These are phyloP conservation scores for Glomeris maerens DNA, from an alignment of 1,140 invertebrate species.

Conservation along the genomic window DNA sequence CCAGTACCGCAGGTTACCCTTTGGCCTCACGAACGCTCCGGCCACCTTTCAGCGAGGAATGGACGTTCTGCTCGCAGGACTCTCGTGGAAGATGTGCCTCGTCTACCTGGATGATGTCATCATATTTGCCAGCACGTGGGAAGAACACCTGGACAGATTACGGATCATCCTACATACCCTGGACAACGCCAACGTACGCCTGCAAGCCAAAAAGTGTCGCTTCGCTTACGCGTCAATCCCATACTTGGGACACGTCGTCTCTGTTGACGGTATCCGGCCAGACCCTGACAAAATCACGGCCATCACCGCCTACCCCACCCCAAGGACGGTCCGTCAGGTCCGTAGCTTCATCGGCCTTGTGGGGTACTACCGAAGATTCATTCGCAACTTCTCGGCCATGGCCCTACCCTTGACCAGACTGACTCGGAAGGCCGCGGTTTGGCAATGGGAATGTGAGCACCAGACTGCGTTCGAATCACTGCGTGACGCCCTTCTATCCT, in stretches of 20 bases:
- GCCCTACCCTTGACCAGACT: too few relatives aligned
- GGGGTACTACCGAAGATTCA: too few relatives aligned
- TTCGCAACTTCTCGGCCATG: too few relatives aligned
- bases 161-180: not conserved
- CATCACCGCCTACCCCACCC: too few relatives aligned
- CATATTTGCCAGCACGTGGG: constrained; percentile 3
- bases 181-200: not conserved
- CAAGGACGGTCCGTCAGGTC: too few relatives aligned
- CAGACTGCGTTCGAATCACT: too few relatives aligned
- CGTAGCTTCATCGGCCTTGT: too few relatives aligned
- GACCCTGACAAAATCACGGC: too few relatives aligned
- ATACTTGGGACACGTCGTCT: constrained; percentile 11
- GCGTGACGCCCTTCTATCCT: too few relatives aligned
- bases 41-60: not conserved
- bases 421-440: too few relatives aligned
- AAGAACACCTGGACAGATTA: constrained; percentile 6
- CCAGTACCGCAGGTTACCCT: not conserved
- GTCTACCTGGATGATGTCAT: constrained; percentile 12
- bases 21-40: constrained; percentile 7
- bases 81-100: not conserved
- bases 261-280: not conserved
- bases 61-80: not conserved
- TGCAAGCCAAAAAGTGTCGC: constrained; percentile 11
- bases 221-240: constrained; percentile 3
- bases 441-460: too few relatives aligned